Base-by-base conservation (phyloP, 2,113 vertebrate genomes). In the Leiothrix lutea region DNA sequence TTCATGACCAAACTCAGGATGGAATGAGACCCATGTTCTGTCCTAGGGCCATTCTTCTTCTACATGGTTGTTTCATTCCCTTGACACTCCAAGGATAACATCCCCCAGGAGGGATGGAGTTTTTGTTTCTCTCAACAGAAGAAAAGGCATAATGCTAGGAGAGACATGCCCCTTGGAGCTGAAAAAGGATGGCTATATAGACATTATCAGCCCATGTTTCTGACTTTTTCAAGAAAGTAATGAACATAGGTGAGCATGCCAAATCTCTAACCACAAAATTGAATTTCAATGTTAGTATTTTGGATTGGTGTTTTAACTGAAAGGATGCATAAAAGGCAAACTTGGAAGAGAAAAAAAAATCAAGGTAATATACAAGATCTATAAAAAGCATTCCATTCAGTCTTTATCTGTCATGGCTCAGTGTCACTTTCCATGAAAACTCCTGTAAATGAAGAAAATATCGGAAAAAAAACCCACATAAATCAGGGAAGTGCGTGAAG, bases 1-100 rank as follows among this genome's bases (percentile, higher is more conserved):
- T 89, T 94, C 92, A 71, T 53, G 24, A 95, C 89, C 77, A 81
- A 89, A 92, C 70, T 75, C 42, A 79, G 53, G 65, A 91, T 65
- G 48, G 40, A 95, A 89, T 87, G 75, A 91, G 61, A 79, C 44
- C 31, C 25, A 0, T 42, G 28, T 28, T 84, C 65, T 87, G 31
- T 67, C 57, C 45, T 58, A 82, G 40, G 72, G 62, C 62, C 61
- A 84, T 81, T 90, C 69, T 57, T 85, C 61, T 86, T 78, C 80
- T 53, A 45, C 73, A 60, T 7, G 3, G 35, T 38, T 73, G 24
- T 80, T 69, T 79, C 60, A 91, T 54, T 62, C 69, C 36, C 69
- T 58, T 88, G 64, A 70, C 31, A 13, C 35, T 80, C 56, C 45
- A 84, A 86, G 40, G 69, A 74, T 40, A 90, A 70, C 11, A 38